phyloP scores from a whole-genome alignment of 2,113 vertebrate species.

The Machaerirhynchus nigripectus region DNA sequence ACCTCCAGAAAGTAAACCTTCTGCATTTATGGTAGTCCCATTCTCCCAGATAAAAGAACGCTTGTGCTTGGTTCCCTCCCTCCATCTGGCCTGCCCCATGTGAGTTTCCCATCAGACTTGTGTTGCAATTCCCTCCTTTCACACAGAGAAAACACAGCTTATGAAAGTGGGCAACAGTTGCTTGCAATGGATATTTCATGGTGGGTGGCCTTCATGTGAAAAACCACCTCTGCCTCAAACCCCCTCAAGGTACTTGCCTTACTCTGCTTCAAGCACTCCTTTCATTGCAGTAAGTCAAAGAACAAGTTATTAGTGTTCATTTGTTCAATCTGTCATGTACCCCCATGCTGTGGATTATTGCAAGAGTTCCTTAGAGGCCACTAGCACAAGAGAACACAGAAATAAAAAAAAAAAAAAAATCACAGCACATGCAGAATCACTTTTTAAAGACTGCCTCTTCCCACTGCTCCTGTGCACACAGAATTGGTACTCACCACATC shows the following conservation, averaged over 20 bases:
- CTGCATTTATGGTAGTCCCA: not conserved
- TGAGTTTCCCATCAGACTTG: slow-evolving; percentile 36
- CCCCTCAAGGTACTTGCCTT: not conserved
- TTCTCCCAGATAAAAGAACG: not conserved
- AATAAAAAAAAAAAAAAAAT: too few species aligned
- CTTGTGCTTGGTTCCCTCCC: slow-evolving; percentile 5
- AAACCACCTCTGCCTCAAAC: not conserved
- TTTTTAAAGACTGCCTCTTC: not conserved
- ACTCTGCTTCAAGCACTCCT: not conserved
- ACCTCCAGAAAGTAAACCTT: not conserved
- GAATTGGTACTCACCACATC: not conserved
- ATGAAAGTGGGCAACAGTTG: not conserved
- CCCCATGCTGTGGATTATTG: not conserved
- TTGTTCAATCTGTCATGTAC: not conserved
- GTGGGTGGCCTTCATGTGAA: not conserved
- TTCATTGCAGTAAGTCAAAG: not conserved
- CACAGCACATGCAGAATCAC: not conserved
- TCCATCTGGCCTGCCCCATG: not conserved
- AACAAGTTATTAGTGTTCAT: not conserved
- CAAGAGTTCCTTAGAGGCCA: not conserved
- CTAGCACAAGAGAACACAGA: not conserved
- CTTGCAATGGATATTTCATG: not conserved
- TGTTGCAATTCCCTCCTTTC: not conserved
- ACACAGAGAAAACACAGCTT: slow-evolving; percentile 15
- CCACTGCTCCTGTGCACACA: not conserved